Conservation (phyloP, 2,113 vertebrate species). For the Meleagris gallopavo region DNA sequence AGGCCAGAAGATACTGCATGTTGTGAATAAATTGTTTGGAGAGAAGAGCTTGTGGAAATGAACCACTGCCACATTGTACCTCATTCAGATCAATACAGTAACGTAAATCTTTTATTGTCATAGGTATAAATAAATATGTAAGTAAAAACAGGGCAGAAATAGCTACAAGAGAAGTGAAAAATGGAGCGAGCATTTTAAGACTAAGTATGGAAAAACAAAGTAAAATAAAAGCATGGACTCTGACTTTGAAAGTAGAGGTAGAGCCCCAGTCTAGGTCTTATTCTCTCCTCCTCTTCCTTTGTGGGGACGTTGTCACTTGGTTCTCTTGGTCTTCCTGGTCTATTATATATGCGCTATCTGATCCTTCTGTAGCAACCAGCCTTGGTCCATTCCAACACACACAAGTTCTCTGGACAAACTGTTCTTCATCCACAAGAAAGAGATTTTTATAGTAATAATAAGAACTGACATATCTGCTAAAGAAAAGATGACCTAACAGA, state of each 20-base stretch:
- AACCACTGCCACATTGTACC: background rate
- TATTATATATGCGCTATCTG: fast-evolving
- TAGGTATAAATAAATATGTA: background rate
- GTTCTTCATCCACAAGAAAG: background rate
- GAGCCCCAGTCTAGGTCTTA: fast-evolving
- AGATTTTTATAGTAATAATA: background rate
- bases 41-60: background rate
- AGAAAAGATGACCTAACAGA: background rate
- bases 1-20: background rate
- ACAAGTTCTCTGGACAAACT: background rate
- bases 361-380: background rate
- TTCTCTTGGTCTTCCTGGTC: background rate
- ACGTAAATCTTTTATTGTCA: fast-evolving
- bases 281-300: background rate
- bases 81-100: background rate
- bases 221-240: background rate
- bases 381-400: background rate
- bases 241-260: background rate
- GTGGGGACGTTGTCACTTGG: background rate
- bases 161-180: fast-evolving
- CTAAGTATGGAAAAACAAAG: fast-evolving
- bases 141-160: background rate
- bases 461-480: background rate
- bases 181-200: fast-evolving
- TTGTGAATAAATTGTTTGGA: background rate